Evolutionary conservation across 1,140 invertebrate species (phyloP).

Genomic region (Lordiphosa stackelbergi): DNA sequence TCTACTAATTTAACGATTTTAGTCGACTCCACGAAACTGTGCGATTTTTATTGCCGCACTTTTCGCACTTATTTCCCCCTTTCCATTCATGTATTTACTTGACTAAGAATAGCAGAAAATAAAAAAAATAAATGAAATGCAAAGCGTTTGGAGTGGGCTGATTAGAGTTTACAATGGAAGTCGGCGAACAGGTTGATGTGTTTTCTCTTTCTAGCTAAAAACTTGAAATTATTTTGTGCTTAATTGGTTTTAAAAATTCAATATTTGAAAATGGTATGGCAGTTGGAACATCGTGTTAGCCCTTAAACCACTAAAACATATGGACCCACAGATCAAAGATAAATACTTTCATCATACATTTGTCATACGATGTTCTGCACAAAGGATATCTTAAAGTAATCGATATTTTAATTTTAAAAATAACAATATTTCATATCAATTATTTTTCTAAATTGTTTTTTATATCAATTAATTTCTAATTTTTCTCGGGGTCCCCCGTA

Average conservation of each 20-base stretch:
- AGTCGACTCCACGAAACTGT: constrained; percentile 42
- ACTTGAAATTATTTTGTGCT: constrained; percentile 24
- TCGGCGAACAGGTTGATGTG: constrained; percentile 2
- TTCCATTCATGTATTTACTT: constrained; percentile 24
- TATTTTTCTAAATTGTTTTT: too few species aligned
- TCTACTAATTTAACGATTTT: constrained; percentile 73
- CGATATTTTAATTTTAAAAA: too few species aligned
- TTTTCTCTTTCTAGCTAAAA: neutral
- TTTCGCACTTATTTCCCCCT: constrained; percentile 53
- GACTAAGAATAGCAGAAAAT: neutral
- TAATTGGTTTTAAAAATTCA: constrained; percentile 31
- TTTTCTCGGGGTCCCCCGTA: too few species aligned
- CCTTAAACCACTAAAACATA: too few species aligned
- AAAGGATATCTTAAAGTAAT: too few species aligned
- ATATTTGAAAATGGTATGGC: neutral
- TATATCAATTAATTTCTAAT: too few species aligned
- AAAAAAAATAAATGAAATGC: constrained; percentile 5
- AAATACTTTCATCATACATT: too few species aligned
- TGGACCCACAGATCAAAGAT: too few species aligned
- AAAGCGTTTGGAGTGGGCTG: constrained; percentile 13
- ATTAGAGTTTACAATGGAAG: too few species aligned
- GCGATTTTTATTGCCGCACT: constrained; percentile 66
- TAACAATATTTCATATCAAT: too few species aligned
- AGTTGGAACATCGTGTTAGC: too few species aligned
- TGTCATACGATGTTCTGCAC: too few species aligned